Conservation (phyloP, 2,113 vertebrate species). For the Genyomyrus donnyi region DNA sequence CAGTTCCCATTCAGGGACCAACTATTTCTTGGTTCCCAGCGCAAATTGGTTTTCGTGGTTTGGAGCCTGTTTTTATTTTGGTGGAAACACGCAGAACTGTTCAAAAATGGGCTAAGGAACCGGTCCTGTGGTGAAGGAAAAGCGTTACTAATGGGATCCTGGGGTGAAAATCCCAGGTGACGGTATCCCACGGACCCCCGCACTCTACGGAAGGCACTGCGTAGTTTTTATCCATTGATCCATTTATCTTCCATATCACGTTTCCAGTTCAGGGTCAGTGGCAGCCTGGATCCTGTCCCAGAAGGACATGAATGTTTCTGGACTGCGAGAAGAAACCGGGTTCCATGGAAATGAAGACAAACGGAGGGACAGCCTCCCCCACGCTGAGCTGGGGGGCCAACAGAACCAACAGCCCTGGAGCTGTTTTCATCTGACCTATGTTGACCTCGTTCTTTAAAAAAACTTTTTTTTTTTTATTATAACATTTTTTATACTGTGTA, state of each 20-base stretch:
- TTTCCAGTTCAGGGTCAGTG: neutral
- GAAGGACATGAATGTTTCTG: neutral
- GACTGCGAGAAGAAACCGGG: neutral
- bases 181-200: neutral
- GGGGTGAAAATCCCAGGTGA: neutral
- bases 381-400: neutral
- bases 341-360: neutral
- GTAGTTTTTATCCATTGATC: neutral
- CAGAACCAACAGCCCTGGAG: neutral
- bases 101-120: neutral
- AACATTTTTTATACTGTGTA: neutral
- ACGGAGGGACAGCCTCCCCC: too few relatives aligned
- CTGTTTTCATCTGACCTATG: neutral
- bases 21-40: neutral
- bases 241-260: neutral
- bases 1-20: neutral
- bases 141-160: neutral
- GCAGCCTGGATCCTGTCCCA: neutral
- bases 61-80: neutral
- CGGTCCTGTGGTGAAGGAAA: neutral
- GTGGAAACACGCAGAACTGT: neutral
- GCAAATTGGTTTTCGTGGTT: neutral
- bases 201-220: neutral
- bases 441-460: neutral
- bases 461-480: neutral